Evolutionary conservation across 1,140 invertebrate species (phyloP).

Genomic region (Capitella teleta): DNA sequence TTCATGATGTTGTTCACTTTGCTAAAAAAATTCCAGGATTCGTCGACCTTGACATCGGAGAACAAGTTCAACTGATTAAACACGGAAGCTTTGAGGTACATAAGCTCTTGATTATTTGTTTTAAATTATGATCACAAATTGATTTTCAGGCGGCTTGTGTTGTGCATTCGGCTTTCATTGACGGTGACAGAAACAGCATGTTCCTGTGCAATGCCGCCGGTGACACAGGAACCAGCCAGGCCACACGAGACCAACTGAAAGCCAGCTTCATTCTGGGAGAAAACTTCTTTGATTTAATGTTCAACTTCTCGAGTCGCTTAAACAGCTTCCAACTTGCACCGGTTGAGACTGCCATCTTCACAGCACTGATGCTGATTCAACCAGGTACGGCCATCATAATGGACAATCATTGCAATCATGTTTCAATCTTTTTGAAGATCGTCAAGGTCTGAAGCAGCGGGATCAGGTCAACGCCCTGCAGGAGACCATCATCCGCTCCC

Average conservation of each 20-base stretch:
- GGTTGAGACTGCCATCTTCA: constrained; percentile 86
- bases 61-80: constrained; percentile 92
- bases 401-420: too few relatives aligned
- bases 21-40: constrained; percentile 95
- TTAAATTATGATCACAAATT: neutral
- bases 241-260: constrained; percentile 38
- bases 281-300: constrained; percentile 85
- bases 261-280: constrained; percentile 32
- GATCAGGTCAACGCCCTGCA: constrained; percentile 35
- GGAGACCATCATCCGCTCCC: constrained; percentile 32
- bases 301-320: constrained; percentile 90
- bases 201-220: constrained; percentile 27
- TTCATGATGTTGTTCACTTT: constrained; percentile 93
- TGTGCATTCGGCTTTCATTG: constrained; percentile 36
- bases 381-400: constrained; percentile 49
- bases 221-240: constrained; percentile 18
- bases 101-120: neutral
- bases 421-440: constrained; percentile 24
- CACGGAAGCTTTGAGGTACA: constrained; percentile 45
- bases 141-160: constrained; percentile 36
- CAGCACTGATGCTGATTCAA: constrained; percentile 87
- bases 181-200: constrained; percentile 33
- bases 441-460: constrained; percentile 31
- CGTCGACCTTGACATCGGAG: constrained; percentile 81
- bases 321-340: constrained; percentile 81